These are phyloP conservation scores for Drosophila anomelani DNA, from an alignment of 2,888 invertebrate species.

Conservation along the genomic window DNA sequence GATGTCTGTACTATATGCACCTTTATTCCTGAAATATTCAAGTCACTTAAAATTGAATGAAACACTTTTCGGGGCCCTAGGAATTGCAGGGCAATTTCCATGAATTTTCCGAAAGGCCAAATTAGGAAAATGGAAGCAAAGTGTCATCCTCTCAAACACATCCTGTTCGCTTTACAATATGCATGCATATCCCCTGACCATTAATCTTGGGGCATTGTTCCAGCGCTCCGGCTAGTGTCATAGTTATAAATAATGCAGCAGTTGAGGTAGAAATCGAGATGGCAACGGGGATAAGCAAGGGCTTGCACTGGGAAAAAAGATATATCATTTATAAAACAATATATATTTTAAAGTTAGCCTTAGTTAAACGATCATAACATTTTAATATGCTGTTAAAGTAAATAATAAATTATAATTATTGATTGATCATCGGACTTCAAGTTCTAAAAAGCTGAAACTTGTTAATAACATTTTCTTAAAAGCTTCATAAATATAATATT, in stretches of 20 bases:
- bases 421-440: no score
- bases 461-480: neutral
- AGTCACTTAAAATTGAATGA: conserved; percentile 44
- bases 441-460: neutral
- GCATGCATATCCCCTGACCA: conserved; percentile 45
- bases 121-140: conserved; percentile 27
- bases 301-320: conserved; percentile 13
- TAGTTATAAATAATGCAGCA: conserved; percentile 73
- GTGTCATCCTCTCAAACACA: conserved; percentile 45
- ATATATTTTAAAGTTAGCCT: no score
- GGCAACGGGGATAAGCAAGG: conserved; percentile 25
- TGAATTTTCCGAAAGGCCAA: conserved; percentile 46
- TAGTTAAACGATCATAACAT: no score
- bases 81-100: conserved; percentile 59
- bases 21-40: conserved; percentile 29
- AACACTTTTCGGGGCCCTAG: conserved; percentile 46
- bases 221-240: conserved; percentile 61
- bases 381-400: no score
- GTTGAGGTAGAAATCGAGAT: conserved; percentile 42
- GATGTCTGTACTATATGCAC: neutral
- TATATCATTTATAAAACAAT: neutral
- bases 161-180: conserved; percentile 39
- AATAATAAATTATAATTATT: no score
- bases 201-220: conserved; percentile 73
- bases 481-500: neutral